phyloP scores from a whole-genome alignment of 2,888 invertebrate species.

The Macropis europaea region DNA sequence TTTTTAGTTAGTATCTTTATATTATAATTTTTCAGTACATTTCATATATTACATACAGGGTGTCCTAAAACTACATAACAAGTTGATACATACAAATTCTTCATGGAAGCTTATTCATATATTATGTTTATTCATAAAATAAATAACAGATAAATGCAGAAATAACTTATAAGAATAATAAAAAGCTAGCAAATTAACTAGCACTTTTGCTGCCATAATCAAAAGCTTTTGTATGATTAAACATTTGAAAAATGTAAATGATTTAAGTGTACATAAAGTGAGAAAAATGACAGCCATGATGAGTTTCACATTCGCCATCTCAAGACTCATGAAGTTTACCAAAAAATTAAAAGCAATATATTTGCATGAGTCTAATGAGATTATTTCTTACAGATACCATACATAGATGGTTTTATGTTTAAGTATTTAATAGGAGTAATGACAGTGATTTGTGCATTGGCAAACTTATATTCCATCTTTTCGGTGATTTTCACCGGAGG shows the following conservation, averaged over 20 bases:
- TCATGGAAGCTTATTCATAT: too few species aligned
- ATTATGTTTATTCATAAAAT: not conserved
- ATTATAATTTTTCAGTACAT: not conserved
- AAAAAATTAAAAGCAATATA: constrained; percentile 9
- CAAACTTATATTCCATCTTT: constrained; percentile 87
- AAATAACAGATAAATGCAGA: not conserved
- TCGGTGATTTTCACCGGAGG: constrained; percentile 89
- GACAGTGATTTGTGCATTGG: constrained; percentile 87
- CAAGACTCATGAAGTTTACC: constrained; percentile 31
- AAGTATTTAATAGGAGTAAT: constrained; percentile 89
- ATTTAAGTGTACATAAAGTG: not conserved
- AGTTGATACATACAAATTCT: too few species aligned
- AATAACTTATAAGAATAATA: not conserved
- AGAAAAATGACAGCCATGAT: not conserved
- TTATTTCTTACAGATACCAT: constrained; percentile 80
- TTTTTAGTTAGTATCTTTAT: not conserved
- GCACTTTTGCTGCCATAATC: not conserved
- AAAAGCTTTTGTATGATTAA: too few species aligned
- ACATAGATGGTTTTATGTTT: constrained; percentile 86
- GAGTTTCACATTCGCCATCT: constrained; percentile 9
- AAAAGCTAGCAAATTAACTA: not conserved
- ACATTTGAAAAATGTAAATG: too few species aligned
- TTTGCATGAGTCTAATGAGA: constrained; percentile 63
- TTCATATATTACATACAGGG: too few species aligned
- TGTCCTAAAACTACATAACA: too few species aligned